Evolutionary conservation across 2,888 invertebrate species (phyloP).

Genomic region (Synanthedon andrenaeformis): DNA sequence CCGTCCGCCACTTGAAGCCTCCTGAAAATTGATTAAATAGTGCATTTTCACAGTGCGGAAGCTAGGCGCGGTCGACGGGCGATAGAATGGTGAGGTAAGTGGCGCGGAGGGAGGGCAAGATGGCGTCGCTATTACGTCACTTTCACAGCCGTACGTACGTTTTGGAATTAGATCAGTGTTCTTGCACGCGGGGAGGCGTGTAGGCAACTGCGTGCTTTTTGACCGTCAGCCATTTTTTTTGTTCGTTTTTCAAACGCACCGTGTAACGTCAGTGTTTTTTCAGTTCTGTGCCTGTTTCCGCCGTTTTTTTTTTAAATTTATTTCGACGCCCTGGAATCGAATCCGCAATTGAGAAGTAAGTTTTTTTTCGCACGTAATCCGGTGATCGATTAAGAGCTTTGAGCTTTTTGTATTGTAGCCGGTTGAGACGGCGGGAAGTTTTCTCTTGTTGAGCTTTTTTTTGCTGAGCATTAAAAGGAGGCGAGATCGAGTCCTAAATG

Average conservation of each 20-base stretch:
- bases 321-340: conserved; percentile 17
- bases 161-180: conserved; percentile 63
- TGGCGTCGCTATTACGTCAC: conserved; percentile 62
- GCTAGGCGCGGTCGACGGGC: conserved; percentile 36
- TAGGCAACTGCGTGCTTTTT: conserved; percentile 14
- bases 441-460: conserved; percentile 15
- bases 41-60: conserved; percentile 49
- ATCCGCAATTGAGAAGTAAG: conserved; percentile 32
- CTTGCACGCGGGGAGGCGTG: conserved; percentile 33
- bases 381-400: conserved; percentile 34
- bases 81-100: conserved; percentile 13
- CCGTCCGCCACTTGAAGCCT: conserved; percentile 27
- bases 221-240: conserved; percentile 8
- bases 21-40: conserved; percentile 59
- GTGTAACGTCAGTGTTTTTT: conserved; percentile 28
- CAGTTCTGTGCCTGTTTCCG: conserved; percentile 20
- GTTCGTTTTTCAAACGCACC: conserved; percentile 24
- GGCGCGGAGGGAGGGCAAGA: conserved; percentile 27
- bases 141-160: conserved; percentile 49
- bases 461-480: conserved; percentile 24
- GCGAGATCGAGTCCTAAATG: conserved; percentile 12
- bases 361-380: conserved; percentile 17
- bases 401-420: conserved; percentile 27
- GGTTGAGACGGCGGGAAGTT: conserved; percentile 18
- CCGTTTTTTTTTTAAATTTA: conserved; percentile 20